These are phyloP conservation scores for Chascanopsetta lugubris DNA, from an alignment of 2,113 vertebrate genomes.

Conservation along the genomic window DNA sequence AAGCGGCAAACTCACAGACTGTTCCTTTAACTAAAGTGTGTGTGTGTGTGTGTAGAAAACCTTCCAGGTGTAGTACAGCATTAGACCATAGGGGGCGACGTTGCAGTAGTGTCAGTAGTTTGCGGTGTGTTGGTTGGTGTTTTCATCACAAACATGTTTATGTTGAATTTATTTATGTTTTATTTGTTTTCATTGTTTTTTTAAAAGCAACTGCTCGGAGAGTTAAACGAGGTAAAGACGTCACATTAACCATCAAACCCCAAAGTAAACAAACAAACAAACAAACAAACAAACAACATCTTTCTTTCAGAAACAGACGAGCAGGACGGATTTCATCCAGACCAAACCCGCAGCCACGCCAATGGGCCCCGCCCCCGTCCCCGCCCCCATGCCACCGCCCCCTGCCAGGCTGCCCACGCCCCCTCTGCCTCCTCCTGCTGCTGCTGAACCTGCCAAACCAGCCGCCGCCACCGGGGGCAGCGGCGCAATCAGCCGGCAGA, in stretches of 20 bases:
- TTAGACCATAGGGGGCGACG: too few species aligned
- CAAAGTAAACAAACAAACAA: too few species aligned
- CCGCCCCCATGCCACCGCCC: slow-evolving; percentile 65
- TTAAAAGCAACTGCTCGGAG: slow-evolving; percentile 92
- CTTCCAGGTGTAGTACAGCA: too few species aligned
- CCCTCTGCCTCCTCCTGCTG: slow-evolving; percentile 74
- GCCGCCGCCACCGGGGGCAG: slow-evolving; percentile 61
- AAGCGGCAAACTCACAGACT: neutral
- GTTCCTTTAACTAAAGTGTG: neutral
- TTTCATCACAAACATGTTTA: slow-evolving; percentile 34
- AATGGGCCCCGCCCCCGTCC: slow-evolving; percentile 68
- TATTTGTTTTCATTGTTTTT: too few species aligned
- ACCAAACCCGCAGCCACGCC: slow-evolving; percentile 61
- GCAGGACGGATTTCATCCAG: slow-evolving; percentile 75
- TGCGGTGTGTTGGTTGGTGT: slow-evolving; percentile 3
- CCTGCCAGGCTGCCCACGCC: slow-evolving; percentile 69
- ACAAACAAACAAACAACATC: too few species aligned
- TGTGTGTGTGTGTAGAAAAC: neutral
- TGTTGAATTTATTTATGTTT: too few species aligned
- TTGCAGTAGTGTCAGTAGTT: neutral
- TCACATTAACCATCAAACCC: neutral
- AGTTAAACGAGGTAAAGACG: slow-evolving; percentile 93
- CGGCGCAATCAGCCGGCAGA: slow-evolving; percentile 78
- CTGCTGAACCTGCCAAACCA: slow-evolving; percentile 1
- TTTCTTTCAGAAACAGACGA: slow-evolving; percentile 88